Evolutionary conservation across 2,113 vertebrate species (phyloP), one percentile per base, ranked within the genome.

Genomic region (Vanacampus margaritifer): DNA sequence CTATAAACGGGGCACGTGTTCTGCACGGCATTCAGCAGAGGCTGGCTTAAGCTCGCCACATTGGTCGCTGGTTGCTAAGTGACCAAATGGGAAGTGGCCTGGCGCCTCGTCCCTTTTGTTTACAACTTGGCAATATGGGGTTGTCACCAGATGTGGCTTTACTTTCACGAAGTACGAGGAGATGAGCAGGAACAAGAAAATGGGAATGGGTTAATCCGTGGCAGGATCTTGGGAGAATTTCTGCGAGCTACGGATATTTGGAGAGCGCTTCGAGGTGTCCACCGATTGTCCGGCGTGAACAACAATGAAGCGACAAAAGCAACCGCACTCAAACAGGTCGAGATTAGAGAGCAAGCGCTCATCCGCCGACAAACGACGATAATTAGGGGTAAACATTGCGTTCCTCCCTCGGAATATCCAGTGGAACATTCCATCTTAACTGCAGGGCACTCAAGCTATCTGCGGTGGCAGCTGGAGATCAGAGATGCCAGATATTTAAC

Each of bases 401-500:
- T 75, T 78, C 28, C 73, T 68, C 67, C 48, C 24, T 66, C 43
- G 54, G 45, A 24, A 69, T 67, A 71, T 72, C 45, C 72, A 69
- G 57, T 66, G 73, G 60, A 77, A 60, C 51, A 70, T 87, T 87
- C 64, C 79, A 59, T 53, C 46, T 4, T 67, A 64, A 74, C 61
- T 64, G 69, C 82, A 53, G 68, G 37, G 60, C 13, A 4, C 70
- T 50, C 28, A 54, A n/a, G 61, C 50, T 71, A 70, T 78, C 66
- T 71, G 73, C 69, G 68, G 73, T 59, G 61, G 37, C 19, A 68
- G 41, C 68, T 0, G 2, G 37, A 73, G 64, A 74, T 51, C 51
- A 77, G 71, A 58, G 57, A 67, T 48, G 82, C 71, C 59, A 54
- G 45, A 62, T 50, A 69, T 65, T 65, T 72, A 45, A 75, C 61